Conservation (phyloP, 1,140 invertebrate genomes). For the Carposina sasakii region DNA sequence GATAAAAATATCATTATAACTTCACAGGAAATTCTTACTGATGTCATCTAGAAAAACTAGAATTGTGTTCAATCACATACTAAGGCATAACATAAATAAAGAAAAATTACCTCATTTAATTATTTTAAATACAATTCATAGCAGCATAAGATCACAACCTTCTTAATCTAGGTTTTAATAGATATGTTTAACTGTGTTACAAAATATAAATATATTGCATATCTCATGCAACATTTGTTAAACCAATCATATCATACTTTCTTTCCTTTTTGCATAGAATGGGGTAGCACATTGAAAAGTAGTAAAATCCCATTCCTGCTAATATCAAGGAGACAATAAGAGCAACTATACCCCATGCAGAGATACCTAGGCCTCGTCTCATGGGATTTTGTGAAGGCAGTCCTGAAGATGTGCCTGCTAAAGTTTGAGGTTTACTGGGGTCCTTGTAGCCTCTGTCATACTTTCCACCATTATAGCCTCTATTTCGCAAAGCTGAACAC, state of each 20-base stretch:
- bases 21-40: too few species aligned
- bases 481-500: slow-evolving; percentile 31
- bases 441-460: slow-evolving; percentile 25
- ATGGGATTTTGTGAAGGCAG: slow-evolving; percentile 24
- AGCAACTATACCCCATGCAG: slow-evolving; percentile 75
- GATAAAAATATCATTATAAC: too few species aligned
- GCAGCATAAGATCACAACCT: too few species aligned
- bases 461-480: slow-evolving; percentile 27
- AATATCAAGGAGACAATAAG: slow-evolving; percentile 71
- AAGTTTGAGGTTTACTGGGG: slow-evolving; percentile 26
- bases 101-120: too few species aligned
- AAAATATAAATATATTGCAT: too few species aligned
- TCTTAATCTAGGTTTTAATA: too few species aligned
- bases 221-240: slow-evolving; percentile 64
- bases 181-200: too few species aligned
- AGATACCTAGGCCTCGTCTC: slow-evolving; percentile 67
- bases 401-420: slow-evolving; percentile 20
- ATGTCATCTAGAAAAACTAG: too few species aligned
- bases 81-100: too few species aligned
- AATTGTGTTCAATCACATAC: too few species aligned
- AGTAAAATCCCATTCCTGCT: slow-evolving; percentile 73
- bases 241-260: slow-evolving; percentile 76
- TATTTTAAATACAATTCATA: too few species aligned
- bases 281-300: slow-evolving; percentile 76
- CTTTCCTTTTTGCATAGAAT: slow-evolving; percentile 73